Evolutionary conservation across 1,140 invertebrate species (phyloP).

Genomic region (Streblospio benedicti): DNA sequence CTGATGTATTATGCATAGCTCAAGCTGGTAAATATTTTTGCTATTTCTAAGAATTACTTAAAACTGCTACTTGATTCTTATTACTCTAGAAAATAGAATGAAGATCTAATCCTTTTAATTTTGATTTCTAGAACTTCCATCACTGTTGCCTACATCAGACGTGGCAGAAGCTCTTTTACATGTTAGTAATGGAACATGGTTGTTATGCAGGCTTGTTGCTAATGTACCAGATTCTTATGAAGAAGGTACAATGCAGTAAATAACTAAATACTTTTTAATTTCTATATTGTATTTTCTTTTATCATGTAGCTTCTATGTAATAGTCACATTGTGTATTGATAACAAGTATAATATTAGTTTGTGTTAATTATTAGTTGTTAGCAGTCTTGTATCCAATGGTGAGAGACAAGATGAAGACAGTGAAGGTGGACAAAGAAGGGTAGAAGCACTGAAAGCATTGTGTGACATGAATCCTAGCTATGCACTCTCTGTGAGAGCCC

Average conservation of each 20-base stretch:
- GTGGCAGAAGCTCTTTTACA: slow-evolving; percentile 73
- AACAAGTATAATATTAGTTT: neutral
- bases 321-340: neutral
- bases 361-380: neutral
- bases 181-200: slow-evolving; percentile 78
- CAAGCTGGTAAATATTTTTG: slow-evolving; percentile 41
- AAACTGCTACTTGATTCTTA: neutral
- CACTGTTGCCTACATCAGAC: slow-evolving; percentile 72
- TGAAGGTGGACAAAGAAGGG: slow-evolving; percentile 57
- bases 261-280: neutral
- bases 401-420: slow-evolving; percentile 78
- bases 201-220: slow-evolving; percentile 77
- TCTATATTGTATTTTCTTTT: neutral
- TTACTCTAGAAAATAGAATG: neutral
- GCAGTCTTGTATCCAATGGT: slow-evolving; percentile 71
- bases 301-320: neutral
- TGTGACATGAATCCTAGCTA: slow-evolving; percentile 85
- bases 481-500: slow-evolving; percentile 66
- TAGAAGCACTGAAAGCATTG: slow-evolving; percentile 65
- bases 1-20: slow-evolving; percentile 88
- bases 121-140: slow-evolving; percentile 63
- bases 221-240: slow-evolving; percentile 89
- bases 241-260: slow-evolving; percentile 56
- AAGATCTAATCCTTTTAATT: neutral
- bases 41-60: neutral